These are phyloP conservation scores for Drosophila pseudotalamancana DNA, from an alignment of 2,888 invertebrate genomes.

Conservation along the genomic window DNA sequence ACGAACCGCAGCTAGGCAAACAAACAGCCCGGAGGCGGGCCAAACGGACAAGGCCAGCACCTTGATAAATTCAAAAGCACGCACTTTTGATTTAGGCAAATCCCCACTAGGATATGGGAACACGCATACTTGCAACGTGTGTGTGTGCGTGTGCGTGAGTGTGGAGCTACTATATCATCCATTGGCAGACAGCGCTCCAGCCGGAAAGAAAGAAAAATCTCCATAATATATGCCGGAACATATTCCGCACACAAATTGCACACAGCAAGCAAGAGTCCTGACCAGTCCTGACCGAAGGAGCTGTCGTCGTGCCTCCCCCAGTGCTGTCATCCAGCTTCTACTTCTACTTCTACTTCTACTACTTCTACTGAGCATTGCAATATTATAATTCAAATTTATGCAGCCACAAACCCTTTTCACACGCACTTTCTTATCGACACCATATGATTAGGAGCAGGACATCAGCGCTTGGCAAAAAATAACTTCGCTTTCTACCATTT, in stretches of 20 bases:
- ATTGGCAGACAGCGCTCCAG: constrained; percentile 65
- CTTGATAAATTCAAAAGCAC: constrained; percentile 79
- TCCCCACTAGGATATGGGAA: constrained; percentile 64
- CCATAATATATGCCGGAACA: constrained; percentile 84
- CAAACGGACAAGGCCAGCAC: constrained; percentile 50
- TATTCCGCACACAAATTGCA: constrained; percentile 85
- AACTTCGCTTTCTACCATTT: constrained; percentile 22
- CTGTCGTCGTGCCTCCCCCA: neutral
- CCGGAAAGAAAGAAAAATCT: constrained; percentile 77
- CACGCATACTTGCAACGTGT: constrained; percentile 27
- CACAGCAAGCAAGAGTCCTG: constrained; percentile 66
- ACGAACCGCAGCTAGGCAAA: constrained; percentile 68
- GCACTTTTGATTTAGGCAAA: constrained; percentile 79
- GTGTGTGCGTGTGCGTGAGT: constrained; percentile 8
- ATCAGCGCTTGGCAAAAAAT: constrained; percentile 38
- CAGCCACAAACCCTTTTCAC: constrained; percentile 77
- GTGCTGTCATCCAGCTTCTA: constrained; percentile 16
- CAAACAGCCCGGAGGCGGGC: constrained; percentile 40
- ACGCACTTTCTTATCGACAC: constrained; percentile 75
- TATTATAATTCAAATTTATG: constrained; percentile 82
- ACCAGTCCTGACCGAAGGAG: constrained; percentile 39
- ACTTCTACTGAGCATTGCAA: constrained; percentile 41
- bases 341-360: constrained; percentile 28
- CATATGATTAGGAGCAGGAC: constrained; percentile 61
- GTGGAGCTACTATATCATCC: constrained; percentile 65